Conservation (phyloP, 2,888 invertebrate genomes). For the Notodonta ziczac region DNA sequence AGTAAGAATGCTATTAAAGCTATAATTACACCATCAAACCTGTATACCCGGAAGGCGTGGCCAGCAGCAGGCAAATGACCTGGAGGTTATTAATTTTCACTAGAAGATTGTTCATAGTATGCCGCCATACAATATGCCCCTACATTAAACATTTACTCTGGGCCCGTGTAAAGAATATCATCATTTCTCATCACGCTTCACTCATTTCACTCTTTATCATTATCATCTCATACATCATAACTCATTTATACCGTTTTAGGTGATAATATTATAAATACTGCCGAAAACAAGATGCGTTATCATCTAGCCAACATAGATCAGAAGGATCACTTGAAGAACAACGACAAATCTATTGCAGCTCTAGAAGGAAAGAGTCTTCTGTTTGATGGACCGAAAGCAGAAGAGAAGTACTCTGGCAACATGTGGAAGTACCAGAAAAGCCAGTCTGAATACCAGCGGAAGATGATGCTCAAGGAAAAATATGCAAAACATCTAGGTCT, state of each 20-base stretch:
- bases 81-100: too few relatives aligned
- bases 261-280: constrained; percentile 48
- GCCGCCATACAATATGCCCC: too few relatives aligned
- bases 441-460: constrained; percentile 55
- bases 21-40: too few relatives aligned
- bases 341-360: constrained; percentile 76
- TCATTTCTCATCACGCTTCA: neutral
- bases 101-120: too few relatives aligned
- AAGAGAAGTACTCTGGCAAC: constrained; percentile 59
- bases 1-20: too few relatives aligned
- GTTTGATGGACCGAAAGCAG: constrained; percentile 54
- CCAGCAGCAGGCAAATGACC: too few relatives aligned
- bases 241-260: constrained; percentile 54
- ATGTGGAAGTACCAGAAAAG: constrained; percentile 65
- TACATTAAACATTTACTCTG: too few relatives aligned
- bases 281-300: constrained; percentile 59
- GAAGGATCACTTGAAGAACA: constrained; percentile 70
- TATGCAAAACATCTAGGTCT: constrained; percentile 62
- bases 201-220: neutral
- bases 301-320: constrained; percentile 61
- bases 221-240: neutral
- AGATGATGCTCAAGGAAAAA: constrained; percentile 65
- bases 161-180: too few relatives aligned
- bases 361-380: constrained; percentile 71
- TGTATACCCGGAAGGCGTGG: too few relatives aligned